A percentile compares a stretch with the other conserved stretches of the same genome.
These are phyloP conservation scores for Artibeus lituratus DNA, from an alignment of 2,797 vertebrate species.

Conservation along the genomic window DNA sequence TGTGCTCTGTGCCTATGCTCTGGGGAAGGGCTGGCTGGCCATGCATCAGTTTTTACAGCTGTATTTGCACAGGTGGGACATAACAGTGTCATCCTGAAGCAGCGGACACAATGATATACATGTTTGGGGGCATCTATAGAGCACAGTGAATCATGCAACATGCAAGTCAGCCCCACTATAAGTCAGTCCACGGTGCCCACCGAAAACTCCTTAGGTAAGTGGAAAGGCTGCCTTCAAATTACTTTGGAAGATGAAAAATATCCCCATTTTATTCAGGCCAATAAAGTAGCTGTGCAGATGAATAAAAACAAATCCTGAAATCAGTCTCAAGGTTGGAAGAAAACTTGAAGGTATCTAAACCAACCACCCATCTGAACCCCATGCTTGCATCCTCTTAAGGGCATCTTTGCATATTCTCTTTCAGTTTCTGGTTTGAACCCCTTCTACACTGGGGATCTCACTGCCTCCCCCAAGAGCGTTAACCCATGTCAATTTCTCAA, in stretches of 20 bases:
- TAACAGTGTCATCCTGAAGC: constrained; percentile 69
- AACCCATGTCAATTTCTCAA: background rate
- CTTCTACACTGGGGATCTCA: background rate
- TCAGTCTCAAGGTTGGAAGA: constrained; percentile 52
- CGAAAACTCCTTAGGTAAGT: constrained; percentile 66
- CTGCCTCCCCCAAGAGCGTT: background rate
- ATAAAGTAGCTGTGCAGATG: constrained; percentile 37
- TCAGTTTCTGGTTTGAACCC: background rate
- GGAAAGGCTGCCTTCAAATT: constrained; percentile 62
- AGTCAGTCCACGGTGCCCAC: constrained; percentile 58
- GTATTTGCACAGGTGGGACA: constrained; percentile 74
- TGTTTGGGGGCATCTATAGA: constrained; percentile 57
- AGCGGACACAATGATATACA: constrained; percentile 69
- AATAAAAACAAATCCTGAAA: constrained; percentile 57
- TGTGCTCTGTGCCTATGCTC: background rate
- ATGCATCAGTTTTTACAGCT: constrained; percentile 72
- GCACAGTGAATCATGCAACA: constrained; percentile 68
- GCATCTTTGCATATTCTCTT: background rate
- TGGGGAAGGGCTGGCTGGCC: constrained; percentile 36
- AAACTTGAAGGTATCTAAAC: background rate
- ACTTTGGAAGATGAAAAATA: constrained; percentile 71
- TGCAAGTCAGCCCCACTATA: constrained; percentile 44
- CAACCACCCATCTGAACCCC: background rate
- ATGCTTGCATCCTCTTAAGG: background rate
- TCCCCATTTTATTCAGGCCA: constrained; percentile 52